These are phyloP conservation scores for Drosophila neonasuta DNA, from an alignment of 2,888 invertebrate genomes.

Conservation along the genomic window DNA sequence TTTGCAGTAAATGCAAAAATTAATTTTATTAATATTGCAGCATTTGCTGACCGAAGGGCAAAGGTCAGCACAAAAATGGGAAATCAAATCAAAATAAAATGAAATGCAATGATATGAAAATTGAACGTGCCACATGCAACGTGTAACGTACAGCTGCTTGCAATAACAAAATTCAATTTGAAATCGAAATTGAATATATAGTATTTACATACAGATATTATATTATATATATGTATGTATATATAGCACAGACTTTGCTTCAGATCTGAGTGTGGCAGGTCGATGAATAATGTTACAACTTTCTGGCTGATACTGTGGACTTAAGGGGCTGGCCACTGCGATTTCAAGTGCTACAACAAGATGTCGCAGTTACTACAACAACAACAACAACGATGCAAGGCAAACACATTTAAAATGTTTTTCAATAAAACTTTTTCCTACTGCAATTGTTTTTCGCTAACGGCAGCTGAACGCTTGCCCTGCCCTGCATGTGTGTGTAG, in stretches of 20 bases:
- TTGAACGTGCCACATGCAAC: background rate
- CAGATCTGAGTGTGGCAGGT: constrained; percentile 23
- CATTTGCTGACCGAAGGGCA: constrained; percentile 17
- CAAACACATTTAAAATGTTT: constrained; percentile 72
- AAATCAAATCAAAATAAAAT: constrained; percentile 48
- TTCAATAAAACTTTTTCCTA: constrained; percentile 73
- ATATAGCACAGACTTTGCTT: constrained; percentile 11
- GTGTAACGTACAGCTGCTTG: constrained; percentile 11
- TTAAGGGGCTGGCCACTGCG: constrained; percentile 30
- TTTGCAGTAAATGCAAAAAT: constrained; percentile 59
- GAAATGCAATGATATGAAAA: constrained; percentile 20
- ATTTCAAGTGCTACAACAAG: constrained; percentile 37
- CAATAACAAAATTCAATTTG: constrained; percentile 31
- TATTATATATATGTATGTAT: constrained; percentile 12
- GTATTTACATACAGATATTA: background rate
- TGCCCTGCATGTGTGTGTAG: background rate
- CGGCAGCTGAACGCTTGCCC: constrained; percentile 33
- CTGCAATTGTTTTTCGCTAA: constrained; percentile 65
- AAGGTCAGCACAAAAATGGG: constrained; percentile 60
- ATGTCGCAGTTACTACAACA: constrained; percentile 31
- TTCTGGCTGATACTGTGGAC: constrained; percentile 30
- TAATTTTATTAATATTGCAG: constrained; percentile 58
- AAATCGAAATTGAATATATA: constrained; percentile 33
- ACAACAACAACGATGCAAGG: constrained; percentile 35
- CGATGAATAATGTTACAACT: constrained; percentile 65